Evolutionary conservation across 1,140 invertebrate species (phyloP).

Genomic region (Meteorus sp.): DNA sequence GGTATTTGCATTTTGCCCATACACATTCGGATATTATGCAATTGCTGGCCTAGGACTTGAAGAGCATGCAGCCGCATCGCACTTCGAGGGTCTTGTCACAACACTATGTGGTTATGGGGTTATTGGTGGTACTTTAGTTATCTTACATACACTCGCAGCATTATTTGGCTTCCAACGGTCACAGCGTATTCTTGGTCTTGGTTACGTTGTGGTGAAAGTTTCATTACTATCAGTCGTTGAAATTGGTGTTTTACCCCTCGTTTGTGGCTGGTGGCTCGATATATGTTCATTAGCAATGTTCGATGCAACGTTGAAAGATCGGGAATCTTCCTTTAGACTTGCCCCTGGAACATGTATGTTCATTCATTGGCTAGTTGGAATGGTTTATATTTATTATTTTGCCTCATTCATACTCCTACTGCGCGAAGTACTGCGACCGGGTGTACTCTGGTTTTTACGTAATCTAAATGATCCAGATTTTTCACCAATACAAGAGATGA

Average conservation of each 20-base stretch:
- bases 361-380: constrained; percentile 98
- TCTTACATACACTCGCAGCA: constrained; percentile 78
- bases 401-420: constrained; percentile 94
- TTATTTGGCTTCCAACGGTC: constrained; percentile 78
- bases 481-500: constrained; percentile 99
- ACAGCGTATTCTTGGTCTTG: constrained; percentile 86
- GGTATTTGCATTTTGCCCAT: constrained; percentile 89
- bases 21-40: constrained; percentile 89
- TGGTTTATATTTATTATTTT: constrained; percentile 99
- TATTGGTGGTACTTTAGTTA: constrained; percentile 80
- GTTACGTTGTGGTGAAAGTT: constrained; percentile 97
- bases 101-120: constrained; percentile 92
- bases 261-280: constrained; percentile 99
- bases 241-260: constrained; percentile 93
- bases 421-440: constrained; percentile 91
- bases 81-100: constrained; percentile 92
- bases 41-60: constrained; percentile 77
- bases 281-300: constrained; percentile 96
- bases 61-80: constrained; percentile 73
- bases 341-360: constrained; percentile 97
- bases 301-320: constrained; percentile 85
- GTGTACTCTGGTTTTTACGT: constrained; percentile 94
- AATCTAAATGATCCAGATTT: constrained; percentile 99
- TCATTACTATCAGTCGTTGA: constrained; percentile 90
- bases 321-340: constrained; percentile 83